Base-by-base conservation (phyloP, 2,113 vertebrate genomes). In the Austrofundulus limnaeus region DNA sequence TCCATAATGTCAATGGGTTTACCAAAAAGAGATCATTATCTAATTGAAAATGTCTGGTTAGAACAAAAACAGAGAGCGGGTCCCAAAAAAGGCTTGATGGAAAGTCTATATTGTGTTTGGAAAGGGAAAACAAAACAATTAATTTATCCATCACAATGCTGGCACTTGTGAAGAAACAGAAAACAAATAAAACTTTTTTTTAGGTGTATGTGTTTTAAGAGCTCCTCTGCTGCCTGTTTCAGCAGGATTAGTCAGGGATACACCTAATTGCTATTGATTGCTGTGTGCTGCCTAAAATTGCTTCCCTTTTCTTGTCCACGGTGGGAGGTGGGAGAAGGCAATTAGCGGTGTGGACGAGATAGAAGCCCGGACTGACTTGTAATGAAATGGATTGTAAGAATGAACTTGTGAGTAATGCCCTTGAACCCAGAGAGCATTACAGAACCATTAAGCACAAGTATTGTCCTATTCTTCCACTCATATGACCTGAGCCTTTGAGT, bases 221-320 rank as follows among this genome's bases (percentile, higher is more conserved):
- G 68, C 75, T 79, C 70, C 66, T 82, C 64, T 58, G 51, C 69
- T 92, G 62, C 89, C 83, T 85, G 91, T 95, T 94, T 95, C 93
- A 95, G 72, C 86, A 89, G 95, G 94, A 97, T 98, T 95, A 96
- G 94, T 93, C 81, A 80, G 91, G 91, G 92, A 93, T 89, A 91
- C 89, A 89, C 94, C 95, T 96, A 97, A 98, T 96, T 96, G 94
- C 93, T 96, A 96, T 97, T 72, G 94, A 96, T 96, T 94, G 93
- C 65, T 61, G 91, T 92, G 94, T 93, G 94, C 93, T 92, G 94
- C 94, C 94, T 95, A 94, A 95, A 96, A 96, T 96, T 95, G 91
- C 92, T 92, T 94, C 92, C 93, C 90, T 91, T 93, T 82, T 81
- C 72, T 88, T 86, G 86, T 91, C 91, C 88, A 91, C 84, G 76